Base-by-base conservation (phyloP, 2,113 vertebrate genomes). In the Ochotona curzoniae region DNA sequence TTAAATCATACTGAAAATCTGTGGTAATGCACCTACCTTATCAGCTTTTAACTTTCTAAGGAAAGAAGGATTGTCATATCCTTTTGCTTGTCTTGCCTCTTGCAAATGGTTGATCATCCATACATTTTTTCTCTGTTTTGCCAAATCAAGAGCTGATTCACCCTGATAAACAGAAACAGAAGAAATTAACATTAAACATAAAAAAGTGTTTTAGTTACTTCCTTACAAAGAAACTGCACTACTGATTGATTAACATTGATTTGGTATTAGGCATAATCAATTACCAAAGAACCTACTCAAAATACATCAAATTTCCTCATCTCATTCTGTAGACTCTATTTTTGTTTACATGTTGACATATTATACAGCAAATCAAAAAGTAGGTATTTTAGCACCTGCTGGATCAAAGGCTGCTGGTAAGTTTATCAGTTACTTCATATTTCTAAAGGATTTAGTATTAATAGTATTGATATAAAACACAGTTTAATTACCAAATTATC, bases 91-190 rank as follows among this genome's bases (percentile, higher is more conserved):
- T 47, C 99, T 98, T 8, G 99, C 99, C 97, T 99, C 99, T 97
- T 99, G 99, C 87, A 99, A 96, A 97, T 99, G 99, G 97, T 99
- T 99, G 96, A 99, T 99, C 99, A 99, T 99, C 99, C 99, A 99
- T 81, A 99, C 99, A 0, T 99, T 99, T 98, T 99, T 99, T 97
- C 99, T 99, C 94, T 99, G 99, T 96, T 99, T 99, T 97, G 99
- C 99, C 18, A 99, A 98, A 98, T 99, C 99, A 94, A 99, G 98
- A 32, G 99, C 99, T 30, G 99, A 99, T 98, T 99, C 99, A 1
- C 99, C 99, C 99, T 99, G 94, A 60, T 30, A 88, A 97, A 13
- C 23, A 84, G 61, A 95, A 86, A 69, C 32, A 54, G 44, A 87
- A 97, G 84, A 97, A n/a, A 92, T 28, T 82, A 61, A 79, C 75